Evolutionary conservation across 2,888 invertebrate genomes (phyloP).

Genomic region (Volucella inflata): DNA sequence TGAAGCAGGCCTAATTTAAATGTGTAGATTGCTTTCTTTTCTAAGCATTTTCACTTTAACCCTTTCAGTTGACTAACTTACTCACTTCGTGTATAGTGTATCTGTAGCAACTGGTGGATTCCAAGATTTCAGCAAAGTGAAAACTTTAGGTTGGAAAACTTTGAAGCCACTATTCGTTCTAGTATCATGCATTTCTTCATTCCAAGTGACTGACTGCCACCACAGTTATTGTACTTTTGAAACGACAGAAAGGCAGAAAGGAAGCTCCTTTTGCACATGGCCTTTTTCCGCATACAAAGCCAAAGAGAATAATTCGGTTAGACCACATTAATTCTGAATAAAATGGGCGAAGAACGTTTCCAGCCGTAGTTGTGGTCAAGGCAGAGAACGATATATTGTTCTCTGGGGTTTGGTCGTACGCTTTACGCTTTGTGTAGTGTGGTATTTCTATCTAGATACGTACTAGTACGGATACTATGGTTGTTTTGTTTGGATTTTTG

Average conservation of each 20-base stretch:
- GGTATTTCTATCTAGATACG: no score
- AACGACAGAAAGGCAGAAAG: neutral
- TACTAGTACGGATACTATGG: neutral
- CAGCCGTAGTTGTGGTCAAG: conserved; percentile 64
- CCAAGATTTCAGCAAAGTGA: conserved; percentile 2
- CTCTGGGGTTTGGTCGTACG: conserved; percentile 45
- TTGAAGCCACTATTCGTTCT: conserved; percentile 37
- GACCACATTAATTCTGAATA: conserved; percentile 70
- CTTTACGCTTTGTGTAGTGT: conserved; percentile 15
- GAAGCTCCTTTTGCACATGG: conserved; percentile 8
- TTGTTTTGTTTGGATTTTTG: conserved; percentile 40
- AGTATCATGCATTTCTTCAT: conserved; percentile 52
- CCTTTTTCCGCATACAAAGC: conserved; percentile 48
- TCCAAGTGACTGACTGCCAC: conserved; percentile 63
- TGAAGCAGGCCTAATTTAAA: neutral
- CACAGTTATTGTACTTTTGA: conserved; percentile 58
- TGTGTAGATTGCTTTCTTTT: neutral
- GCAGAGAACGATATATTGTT: conserved; percentile 60
- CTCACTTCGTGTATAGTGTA: conserved; percentile 1
- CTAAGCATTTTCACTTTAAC: neutral
- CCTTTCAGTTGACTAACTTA: conserved; percentile 14
- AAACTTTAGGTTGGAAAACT: conserved; percentile 43
- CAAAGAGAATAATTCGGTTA: conserved; percentile 68
- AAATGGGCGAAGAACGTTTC: conserved; percentile 55
- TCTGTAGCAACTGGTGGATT: conserved; percentile 66